Conservation (phyloP, 2,797 vertebrate genomes). For the Melanotaenia nigrans region DNA sequence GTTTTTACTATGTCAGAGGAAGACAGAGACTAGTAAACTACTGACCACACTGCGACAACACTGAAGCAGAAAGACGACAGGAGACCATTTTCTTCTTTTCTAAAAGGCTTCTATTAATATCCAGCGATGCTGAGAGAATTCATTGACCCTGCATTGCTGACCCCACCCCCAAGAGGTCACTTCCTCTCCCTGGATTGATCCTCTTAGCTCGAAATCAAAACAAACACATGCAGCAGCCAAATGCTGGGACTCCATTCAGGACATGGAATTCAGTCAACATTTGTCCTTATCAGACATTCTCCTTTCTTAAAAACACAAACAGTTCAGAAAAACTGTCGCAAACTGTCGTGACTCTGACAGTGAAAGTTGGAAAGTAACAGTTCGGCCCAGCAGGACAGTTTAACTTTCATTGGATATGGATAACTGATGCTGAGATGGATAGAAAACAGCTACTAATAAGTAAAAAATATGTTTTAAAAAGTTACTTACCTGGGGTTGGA, state of each 20-base stretch:
- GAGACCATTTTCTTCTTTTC: constrained; percentile 17
- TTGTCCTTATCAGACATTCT: constrained; percentile 27
- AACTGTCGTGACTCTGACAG: constrained; percentile 5
- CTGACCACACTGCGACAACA: neutral
- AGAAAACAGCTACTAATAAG: neutral
- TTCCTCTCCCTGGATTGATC: constrained; percentile 68
- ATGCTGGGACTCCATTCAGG: constrained; percentile 16
- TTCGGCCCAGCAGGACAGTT: neutral
- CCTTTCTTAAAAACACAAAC: constrained; percentile 37
- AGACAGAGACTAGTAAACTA: constrained; percentile 12
- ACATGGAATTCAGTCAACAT: constrained; percentile 18
- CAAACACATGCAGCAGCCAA: constrained; percentile 50
- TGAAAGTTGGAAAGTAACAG: neutral
- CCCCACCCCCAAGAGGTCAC: constrained; percentile 56
- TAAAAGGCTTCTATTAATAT: constrained; percentile 61
- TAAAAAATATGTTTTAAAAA: neutral
- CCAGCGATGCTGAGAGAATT: constrained; percentile 69
- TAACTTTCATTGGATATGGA: neutral
- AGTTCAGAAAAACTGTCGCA: constrained; percentile 13
- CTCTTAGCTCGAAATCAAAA: constrained; percentile 56
- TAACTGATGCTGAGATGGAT: neutral
- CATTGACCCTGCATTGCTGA: constrained; percentile 66
- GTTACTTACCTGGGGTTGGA: constrained; percentile 90
- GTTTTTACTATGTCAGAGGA: constrained; percentile 8
- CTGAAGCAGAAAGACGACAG: neutral